Evolutionary conservation across 2,113 vertebrate genomes (phyloP).

Genomic region (Campylomormyrus numenius): DNA sequence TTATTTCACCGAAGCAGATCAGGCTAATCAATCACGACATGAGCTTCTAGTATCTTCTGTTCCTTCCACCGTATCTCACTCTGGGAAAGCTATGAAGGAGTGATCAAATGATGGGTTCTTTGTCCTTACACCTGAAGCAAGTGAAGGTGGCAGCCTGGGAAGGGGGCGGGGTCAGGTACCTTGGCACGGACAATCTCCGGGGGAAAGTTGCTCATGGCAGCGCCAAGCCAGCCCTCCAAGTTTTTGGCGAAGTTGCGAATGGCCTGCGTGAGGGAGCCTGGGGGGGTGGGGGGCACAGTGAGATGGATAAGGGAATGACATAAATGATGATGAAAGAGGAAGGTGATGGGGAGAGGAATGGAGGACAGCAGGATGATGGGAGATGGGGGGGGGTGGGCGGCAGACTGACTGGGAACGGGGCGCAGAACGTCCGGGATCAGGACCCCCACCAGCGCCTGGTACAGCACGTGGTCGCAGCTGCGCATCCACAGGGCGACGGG

Average conservation of each 20-base stretch:
- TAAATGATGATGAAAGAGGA: constrained; percentile 7
- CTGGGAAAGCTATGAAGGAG: not conserved
- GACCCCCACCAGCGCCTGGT: constrained; percentile 93
- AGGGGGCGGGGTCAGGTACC: constrained; percentile 52
- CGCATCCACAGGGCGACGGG: constrained; percentile 90
- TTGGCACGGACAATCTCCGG: constrained; percentile 85
- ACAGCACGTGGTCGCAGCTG: constrained; percentile 91
- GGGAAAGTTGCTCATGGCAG: constrained; percentile 87
- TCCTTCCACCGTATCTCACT: not conserved
- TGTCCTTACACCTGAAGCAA: not conserved
- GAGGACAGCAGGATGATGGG: not conserved
- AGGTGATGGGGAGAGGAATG: not conserved
- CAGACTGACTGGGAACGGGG: constrained; percentile 85
- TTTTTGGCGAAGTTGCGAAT: constrained; percentile 98
- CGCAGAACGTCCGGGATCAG: constrained; percentile 93
- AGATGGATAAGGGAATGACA: not conserved
- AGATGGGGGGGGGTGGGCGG: not conserved
- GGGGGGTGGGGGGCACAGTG: not conserved
- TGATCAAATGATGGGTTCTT: not conserved
- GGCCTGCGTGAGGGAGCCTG: constrained; percentile 93
- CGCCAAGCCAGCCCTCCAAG: constrained; percentile 88
- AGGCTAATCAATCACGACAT: not conserved
- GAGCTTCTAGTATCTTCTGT: not conserved
- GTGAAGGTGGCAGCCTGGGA: not conserved
- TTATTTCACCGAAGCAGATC: not conserved